These are phyloP conservation scores for Sipha maydis DNA, from an alignment of 2,888 invertebrate genomes.

Conservation along the genomic window DNA sequence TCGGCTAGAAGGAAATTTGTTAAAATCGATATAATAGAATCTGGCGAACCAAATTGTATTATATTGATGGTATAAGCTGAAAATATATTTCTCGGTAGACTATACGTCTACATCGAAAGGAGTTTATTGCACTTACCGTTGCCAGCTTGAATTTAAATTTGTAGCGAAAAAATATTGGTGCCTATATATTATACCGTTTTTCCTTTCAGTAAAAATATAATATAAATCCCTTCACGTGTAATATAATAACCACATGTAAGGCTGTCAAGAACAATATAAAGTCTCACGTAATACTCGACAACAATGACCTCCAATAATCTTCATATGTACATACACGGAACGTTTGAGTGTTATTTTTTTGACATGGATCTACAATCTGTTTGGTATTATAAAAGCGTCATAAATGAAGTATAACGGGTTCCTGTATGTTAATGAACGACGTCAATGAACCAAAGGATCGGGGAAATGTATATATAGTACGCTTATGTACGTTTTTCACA, in stretches of 20 bases:
- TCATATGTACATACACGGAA: constrained; percentile 19
- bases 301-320: constrained; percentile 55
- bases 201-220: constrained; percentile 44
- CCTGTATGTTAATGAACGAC: constrained; percentile 50
- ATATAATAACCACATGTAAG: background rate
- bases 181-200: constrained; percentile 3
- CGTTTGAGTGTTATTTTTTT: constrained; percentile 51
- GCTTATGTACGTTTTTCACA: constrained; percentile 27
- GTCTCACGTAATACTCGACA: constrained; percentile 41
- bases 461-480: background rate
- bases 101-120: background rate
- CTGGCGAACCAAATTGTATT: constrained; percentile 54
- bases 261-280: constrained; percentile 52
- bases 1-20: constrained; percentile 26
- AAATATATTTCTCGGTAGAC: constrained; percentile 20
- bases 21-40: constrained; percentile 45
- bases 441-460: constrained; percentile 58
- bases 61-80: background rate
- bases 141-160: constrained; percentile 47
- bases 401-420: constrained; percentile 54
- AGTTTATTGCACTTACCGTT: constrained; percentile 52
- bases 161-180: constrained; percentile 26
- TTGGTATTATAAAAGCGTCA: constrained; percentile 48
- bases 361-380: constrained; percentile 46
- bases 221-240: constrained; percentile 46